These are phyloP conservation scores for Tetraodon nigroviridis DNA, from an alignment of 2,113 vertebrate genomes.

Conservation along the genomic window DNA sequence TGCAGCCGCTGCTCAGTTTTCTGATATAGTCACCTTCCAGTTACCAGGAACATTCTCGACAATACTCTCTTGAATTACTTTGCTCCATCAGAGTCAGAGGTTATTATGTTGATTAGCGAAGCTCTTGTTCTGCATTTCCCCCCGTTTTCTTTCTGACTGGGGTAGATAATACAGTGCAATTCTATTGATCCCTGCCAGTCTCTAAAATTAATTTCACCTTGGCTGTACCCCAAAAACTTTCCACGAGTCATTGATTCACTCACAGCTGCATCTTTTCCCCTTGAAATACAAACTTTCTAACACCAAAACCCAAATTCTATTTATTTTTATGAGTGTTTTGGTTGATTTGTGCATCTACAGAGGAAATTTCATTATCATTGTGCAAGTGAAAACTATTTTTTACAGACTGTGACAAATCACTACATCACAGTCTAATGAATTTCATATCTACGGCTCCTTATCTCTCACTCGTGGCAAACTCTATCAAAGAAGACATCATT, in stretches of 20 bases:
- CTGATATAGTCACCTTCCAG: background rate
- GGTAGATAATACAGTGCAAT: conserved; percentile 44
- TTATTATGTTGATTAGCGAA: conserved; percentile 18
- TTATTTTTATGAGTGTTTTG: too few relatives aligned
- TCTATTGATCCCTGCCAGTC: conserved; percentile 43
- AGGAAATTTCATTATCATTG: background rate
- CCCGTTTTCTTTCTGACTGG: conserved; percentile 16
- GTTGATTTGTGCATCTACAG: too few relatives aligned
- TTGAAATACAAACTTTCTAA: too few relatives aligned
- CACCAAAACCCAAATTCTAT: too few relatives aligned
- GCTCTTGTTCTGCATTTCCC: conserved; percentile 19
- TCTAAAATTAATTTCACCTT: conserved; percentile 40
- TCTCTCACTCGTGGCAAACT: conserved; percentile 18
- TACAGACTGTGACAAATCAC: conserved; percentile 11
- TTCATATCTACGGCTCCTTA: conserved; percentile 7
- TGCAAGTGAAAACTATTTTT: background rate
- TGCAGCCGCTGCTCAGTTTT: background rate
- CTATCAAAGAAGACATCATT: conserved; percentile 30
- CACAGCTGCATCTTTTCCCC: too few relatives aligned
- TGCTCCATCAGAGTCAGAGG: background rate
- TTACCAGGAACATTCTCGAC: background rate
- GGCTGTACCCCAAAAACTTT: conserved; percentile 25
- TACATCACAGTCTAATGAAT: conserved; percentile 10
- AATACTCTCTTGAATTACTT: background rate
- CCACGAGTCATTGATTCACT: conserved; percentile 23